Percentiles rank a stretch among this genome's conserved stretches.
phyloP scores from a whole-genome alignment of 2,797 vertebrate genomes.

The Gymnoscopelus braueri region DNA sequence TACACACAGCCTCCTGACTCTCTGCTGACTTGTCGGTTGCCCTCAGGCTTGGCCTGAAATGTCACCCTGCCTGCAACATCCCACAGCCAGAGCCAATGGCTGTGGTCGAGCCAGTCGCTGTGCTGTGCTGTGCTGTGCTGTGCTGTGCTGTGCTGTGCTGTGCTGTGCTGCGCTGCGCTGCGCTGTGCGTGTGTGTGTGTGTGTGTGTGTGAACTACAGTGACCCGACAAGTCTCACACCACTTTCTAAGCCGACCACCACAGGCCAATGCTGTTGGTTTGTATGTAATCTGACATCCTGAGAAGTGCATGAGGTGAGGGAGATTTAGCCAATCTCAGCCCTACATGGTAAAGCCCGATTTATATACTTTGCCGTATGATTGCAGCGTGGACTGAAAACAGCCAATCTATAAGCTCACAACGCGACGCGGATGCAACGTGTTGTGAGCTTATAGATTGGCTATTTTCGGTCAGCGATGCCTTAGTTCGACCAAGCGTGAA shows the following conservation, averaged over 20 bases:
- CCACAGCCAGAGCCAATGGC: conserved; percentile 63
- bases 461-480: too few relatives aligned
- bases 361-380: conserved; percentile 1
- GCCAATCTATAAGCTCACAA: too few relatives aligned
- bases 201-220: conserved; percentile 58
- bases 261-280: conserved; percentile 17
- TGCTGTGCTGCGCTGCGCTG: too few relatives aligned
- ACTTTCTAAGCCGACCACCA: conserved; percentile 11
- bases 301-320: conserved; percentile 25
- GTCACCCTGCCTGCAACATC: conserved; percentile 60
- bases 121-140: conserved; percentile 18
- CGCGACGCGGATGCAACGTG: too few relatives aligned
- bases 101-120: not conserved
- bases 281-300: conserved; percentile 44
- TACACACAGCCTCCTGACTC: not conserved
- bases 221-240: conserved; percentile 44
- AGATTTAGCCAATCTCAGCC: conserved; percentile 14
- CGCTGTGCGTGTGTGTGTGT: not conserved
- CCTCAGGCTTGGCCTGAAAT: conserved; percentile 29
- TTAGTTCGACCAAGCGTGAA: not conserved
- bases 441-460: too few relatives aligned
- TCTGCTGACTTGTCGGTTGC: conserved; percentile 29
- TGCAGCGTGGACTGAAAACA: too few relatives aligned
- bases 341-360: conserved; percentile 13
- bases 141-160: not conserved